Percentiles rank a stretch among this genome's conserved stretches.
Conservation (phyloP, 2,797 vertebrate species). For the Kryptopterus vitreolus region DNA sequence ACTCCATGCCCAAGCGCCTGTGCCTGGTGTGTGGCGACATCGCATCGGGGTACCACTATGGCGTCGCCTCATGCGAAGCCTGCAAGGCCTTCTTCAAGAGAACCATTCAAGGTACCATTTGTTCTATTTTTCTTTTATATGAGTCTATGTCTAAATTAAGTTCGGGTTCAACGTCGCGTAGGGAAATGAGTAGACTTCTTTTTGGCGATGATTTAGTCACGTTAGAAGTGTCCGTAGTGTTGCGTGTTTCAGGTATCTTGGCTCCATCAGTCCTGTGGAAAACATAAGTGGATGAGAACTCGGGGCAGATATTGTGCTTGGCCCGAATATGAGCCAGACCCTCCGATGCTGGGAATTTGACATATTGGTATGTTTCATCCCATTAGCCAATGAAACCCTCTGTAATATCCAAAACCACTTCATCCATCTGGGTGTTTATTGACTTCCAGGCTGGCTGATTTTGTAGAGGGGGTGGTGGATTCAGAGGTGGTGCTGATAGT, state of each 20-base stretch:
- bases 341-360: conserved; percentile 72
- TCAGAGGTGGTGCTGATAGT: background rate
- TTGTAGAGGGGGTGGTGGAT: conserved; percentile 45
- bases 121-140: background rate
- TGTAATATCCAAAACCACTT: conserved; percentile 78
- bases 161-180: background rate
- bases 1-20: conserved; percentile 99
- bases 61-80: conserved; percentile 97
- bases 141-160: background rate
- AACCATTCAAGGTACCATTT: conserved; percentile 91
- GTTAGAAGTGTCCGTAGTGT: background rate
- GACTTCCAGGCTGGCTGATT: conserved; percentile 57
- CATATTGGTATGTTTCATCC: conserved; percentile 85
- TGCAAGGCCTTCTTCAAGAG: conserved; percentile 99
- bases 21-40: conserved; percentile 99
- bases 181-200: background rate
- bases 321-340: conserved; percentile 57
- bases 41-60: conserved; percentile 97
- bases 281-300: conserved; percentile 56
- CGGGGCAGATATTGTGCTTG: conserved; percentile 70
- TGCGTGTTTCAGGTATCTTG: background rate
- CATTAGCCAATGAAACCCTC: conserved; percentile 84
- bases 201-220: background rate
- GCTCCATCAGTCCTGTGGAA: background rate
- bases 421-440: conserved; percentile 75